Percentiles rank a stretch among this genome's conserved stretches.
Conservation (phyloP, 2,888 invertebrate species). For the Blastobasis lacticolella region DNA sequence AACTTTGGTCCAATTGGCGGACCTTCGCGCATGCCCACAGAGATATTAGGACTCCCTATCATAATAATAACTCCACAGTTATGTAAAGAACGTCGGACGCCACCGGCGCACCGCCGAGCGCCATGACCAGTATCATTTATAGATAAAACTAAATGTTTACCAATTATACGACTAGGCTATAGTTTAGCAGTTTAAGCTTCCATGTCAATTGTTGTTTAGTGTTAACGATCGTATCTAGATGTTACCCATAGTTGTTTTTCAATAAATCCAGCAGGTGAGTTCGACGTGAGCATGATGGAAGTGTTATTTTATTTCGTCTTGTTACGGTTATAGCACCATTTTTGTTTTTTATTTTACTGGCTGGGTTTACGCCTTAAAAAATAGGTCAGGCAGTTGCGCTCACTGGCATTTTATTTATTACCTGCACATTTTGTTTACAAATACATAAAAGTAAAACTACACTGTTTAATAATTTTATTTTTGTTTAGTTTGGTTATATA, state of each 20-base stretch:
- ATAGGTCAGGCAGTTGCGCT: too few relatives aligned
- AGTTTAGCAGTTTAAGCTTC: constrained; percentile 30
- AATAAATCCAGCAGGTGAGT: constrained; percentile 35
- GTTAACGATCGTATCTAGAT: constrained; percentile 32
- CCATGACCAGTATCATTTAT: constrained; percentile 29
- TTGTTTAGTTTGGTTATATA: too few relatives aligned
- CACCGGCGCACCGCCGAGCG: constrained; percentile 55
- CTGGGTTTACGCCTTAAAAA: too few relatives aligned
- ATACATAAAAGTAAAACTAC: too few relatives aligned
- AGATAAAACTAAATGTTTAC: constrained; percentile 22
- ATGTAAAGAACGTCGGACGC: constrained; percentile 43
- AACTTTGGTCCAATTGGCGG: constrained; percentile 56
- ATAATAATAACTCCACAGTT: constrained; percentile 51
- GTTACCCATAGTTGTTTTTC: constrained; percentile 33
- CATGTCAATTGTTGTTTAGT: constrained; percentile 61
- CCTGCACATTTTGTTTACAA: too few relatives aligned
- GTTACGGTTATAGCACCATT: neutral
- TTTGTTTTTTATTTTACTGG: neutral
- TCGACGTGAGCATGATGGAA: constrained; percentile 10
- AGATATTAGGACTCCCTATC: constrained; percentile 26
- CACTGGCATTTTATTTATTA: too few relatives aligned
- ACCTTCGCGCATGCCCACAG: constrained; percentile 51
- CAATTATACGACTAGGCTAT: constrained; percentile 31
- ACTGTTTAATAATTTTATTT: too few relatives aligned
- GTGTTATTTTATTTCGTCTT: constrained; percentile 15